These are phyloP conservation scores for Drosophila obscura DNA, from an alignment of 1,140 invertebrate species.

Conservation along the genomic window DNA sequence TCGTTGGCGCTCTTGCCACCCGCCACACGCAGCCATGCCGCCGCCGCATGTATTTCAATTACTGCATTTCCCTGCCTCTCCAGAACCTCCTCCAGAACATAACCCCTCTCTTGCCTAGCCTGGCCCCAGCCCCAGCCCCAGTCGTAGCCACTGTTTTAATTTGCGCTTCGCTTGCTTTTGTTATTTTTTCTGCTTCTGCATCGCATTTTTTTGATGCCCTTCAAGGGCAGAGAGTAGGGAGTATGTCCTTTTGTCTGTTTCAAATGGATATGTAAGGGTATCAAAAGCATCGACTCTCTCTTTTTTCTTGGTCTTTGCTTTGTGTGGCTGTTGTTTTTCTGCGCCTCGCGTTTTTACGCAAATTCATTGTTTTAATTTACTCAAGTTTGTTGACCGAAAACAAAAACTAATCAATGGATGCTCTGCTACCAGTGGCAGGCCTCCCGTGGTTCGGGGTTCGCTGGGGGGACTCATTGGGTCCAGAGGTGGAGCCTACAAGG, in stretches of 20 bases:
- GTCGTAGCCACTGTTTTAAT: slow-evolving; percentile 65
- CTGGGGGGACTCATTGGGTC: background rate
- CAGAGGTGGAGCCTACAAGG: slow-evolving; percentile 20
- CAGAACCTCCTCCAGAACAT: background rate
- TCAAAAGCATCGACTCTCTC: background rate
- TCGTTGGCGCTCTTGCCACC: slow-evolving; percentile 15
- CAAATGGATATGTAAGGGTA: no score
- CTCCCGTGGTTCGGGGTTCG: background rate
- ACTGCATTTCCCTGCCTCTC: slow-evolving; percentile 70
- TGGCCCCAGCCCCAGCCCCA: no score
- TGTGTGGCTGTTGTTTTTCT: slow-evolving; percentile 38
- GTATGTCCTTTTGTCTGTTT: no score
- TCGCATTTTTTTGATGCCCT: no score
- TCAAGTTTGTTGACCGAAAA: slow-evolving; percentile 81
- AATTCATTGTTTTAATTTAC: slow-evolving; percentile 83
- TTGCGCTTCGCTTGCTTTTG: slow-evolving; percentile 60
- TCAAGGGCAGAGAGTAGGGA: no score
- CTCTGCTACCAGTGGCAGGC: slow-evolving; percentile 4
- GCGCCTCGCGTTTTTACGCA: slow-evolving; percentile 67
- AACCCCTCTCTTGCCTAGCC: background rate
- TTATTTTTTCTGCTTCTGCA: slow-evolving; percentile 27
- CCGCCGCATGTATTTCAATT: slow-evolving; percentile 79
- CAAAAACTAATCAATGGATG: slow-evolving; percentile 77
- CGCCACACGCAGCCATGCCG: slow-evolving; percentile 50
- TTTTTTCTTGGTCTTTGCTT: slow-evolving; percentile 24